Evolutionary conservation across 2,888 invertebrate genomes (phyloP).

Genomic region (Heliconius sara): DNA sequence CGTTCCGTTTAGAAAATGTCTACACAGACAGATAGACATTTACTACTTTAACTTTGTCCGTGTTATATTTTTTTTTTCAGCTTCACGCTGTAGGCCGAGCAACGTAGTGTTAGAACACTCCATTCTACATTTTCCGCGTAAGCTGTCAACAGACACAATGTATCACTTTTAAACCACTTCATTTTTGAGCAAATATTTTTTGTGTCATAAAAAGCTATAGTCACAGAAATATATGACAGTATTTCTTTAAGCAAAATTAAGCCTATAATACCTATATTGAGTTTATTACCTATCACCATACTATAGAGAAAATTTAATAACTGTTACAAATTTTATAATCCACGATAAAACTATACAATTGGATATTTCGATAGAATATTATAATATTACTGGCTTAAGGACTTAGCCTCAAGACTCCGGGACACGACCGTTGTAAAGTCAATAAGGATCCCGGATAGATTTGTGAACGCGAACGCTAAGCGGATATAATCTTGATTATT

Average conservation of each 20-base stretch:
- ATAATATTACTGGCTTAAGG: constrained; percentile 3
- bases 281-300: background rate
- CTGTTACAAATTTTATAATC: background rate
- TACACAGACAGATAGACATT: too few relatives aligned
- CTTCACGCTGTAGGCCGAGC: too few relatives aligned
- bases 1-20: too few relatives aligned
- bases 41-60: too few relatives aligned
- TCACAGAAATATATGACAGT: too few relatives aligned
- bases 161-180: too few relatives aligned
- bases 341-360: background rate
- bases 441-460: constrained; percentile 13
- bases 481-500: constrained; percentile 5
- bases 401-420: constrained; percentile 1
- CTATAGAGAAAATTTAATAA: background rate
- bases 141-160: too few relatives aligned
- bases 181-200: too few relatives aligned
- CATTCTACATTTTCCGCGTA: too few relatives aligned
- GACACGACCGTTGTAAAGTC: constrained; percentile 8
- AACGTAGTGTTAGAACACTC: too few relatives aligned
- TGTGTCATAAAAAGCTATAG: too few relatives aligned
- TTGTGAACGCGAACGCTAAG: constrained; percentile 13
- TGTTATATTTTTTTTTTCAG: too few relatives aligned
- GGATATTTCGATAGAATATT: constrained; percentile 8
- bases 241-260: background rate
- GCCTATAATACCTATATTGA: background rate